Evolutionary conservation across 2,113 vertebrate genomes (phyloP).

Genomic region (Heptranchias perlo): DNA sequence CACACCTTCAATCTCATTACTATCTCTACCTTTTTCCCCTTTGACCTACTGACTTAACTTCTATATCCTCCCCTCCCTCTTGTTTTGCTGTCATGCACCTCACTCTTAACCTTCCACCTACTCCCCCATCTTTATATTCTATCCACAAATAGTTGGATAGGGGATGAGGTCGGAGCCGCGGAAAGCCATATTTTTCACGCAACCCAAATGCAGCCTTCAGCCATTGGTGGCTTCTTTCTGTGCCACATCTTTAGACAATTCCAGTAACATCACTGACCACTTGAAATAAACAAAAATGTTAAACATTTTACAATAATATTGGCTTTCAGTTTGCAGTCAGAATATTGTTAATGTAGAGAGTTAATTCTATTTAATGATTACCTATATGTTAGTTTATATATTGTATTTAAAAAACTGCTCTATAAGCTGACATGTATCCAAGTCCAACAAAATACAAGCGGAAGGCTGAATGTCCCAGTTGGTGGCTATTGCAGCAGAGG

Average conservation of each 20-base stretch:
- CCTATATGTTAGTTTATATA: not conserved
- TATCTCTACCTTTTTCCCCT: not conserved
- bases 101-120: no score
- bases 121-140: not conserved
- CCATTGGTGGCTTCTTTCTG: not conserved
- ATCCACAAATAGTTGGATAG: not conserved
- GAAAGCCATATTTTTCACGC: not conserved
- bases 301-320: not conserved
- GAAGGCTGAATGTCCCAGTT: not conserved
- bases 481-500: not conserved
- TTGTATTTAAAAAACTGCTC: not conserved
- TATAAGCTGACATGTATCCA: not conserved
- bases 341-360: not conserved
- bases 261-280: not conserved
- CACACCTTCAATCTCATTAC: not conserved
- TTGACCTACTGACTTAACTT: not conserved
- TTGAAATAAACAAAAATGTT: not conserved
- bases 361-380: not conserved
- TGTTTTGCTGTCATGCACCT: no score
- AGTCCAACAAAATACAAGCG: not conserved
- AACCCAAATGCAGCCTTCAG: not conserved
- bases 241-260: not conserved
- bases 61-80: not conserved
- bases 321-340: not conserved
- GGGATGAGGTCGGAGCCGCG: not conserved